phyloP scores from a whole-genome alignment of 2,113 vertebrate species.

The Crotalus horridus region DNA sequence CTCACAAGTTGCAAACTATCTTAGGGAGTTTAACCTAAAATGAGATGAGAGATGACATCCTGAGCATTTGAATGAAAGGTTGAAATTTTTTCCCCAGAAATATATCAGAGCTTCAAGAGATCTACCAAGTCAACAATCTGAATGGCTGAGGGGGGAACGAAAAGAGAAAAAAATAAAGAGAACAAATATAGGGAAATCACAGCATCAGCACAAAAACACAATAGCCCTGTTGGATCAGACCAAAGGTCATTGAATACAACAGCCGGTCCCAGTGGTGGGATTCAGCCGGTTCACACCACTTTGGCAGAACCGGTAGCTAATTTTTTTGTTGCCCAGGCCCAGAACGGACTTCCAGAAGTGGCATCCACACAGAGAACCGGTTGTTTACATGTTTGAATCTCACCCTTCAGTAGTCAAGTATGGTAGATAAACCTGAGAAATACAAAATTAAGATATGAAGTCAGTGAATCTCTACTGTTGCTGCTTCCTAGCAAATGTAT shows the following conservation, averaged over 20 bases:
- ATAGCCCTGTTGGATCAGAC: background rate
- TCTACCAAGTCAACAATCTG: conserved; percentile 26
- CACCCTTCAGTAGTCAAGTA: background rate
- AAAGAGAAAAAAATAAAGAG: no score
- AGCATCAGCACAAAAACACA: background rate
- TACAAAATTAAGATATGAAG: background rate
- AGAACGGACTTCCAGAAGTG: no score
- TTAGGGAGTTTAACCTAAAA: background rate
- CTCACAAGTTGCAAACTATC: background rate
- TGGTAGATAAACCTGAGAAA: background rate
- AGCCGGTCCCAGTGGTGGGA: background rate
- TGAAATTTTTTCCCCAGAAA: conserved; percentile 27
- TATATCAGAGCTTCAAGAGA: conserved; percentile 26
- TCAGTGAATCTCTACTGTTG: background rate
- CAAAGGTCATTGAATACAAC: background rate
- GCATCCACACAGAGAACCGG: no score
- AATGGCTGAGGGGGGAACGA: no score
- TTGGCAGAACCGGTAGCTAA: no score
- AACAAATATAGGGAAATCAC: background rate
- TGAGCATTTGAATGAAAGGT: background rate
- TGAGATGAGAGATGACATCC: background rate
- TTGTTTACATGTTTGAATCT: no score
- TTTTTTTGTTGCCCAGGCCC: no score
- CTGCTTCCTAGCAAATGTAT: background rate
- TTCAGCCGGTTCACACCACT: no score